Evolutionary conservation across 2,888 invertebrate genomes (phyloP), one percentile per base, ranked within the genome.

Genomic region (Piscicola geometra): DNA sequence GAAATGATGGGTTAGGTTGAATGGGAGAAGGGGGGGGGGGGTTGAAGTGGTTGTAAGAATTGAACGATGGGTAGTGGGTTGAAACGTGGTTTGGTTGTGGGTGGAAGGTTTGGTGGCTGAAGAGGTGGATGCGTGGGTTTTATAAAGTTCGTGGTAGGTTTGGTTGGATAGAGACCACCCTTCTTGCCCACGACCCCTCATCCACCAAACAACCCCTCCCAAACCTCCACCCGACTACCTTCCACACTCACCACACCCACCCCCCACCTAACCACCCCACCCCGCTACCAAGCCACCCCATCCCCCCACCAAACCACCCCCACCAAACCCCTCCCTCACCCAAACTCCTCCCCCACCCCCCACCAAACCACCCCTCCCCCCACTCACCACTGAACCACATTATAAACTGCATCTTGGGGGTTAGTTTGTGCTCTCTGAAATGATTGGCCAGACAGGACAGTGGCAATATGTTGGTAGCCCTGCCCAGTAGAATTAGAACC

Each of bases 381-480:
- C 21, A 86, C 88, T 85, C 84, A 90, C 91, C 93, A 85, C 95
- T 95, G 85, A 97, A 97, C 97, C 97, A 98, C 97, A 98, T 98
- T 77, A 98, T 95, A 83, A 97, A 96, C 90, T 96, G 96, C 94
- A 95, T 97, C 86, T 95, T 94, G 85, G 91, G 92, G 0, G 96
- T 97, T 77, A 99, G 98, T 86, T 95, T 95, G 87, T 97, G 97
- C 84, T 96, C 94, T 25, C 97, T 90, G 86, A 98, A 99, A 85
- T 92, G 92, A 86, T 99, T 99, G 75, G 95, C 93, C 52, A 98
- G 88, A 82, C 92, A 89, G 0, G 96, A 93, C 73, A 99, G 87
- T 0, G 98, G 98, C 84, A 96, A 99, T 78, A 99, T 98, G 84
- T 98, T 99, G 77, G 93, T 91, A 30, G 98, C 98, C 82, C 99